Base-by-base conservation (phyloP, 2,888 invertebrate species). In the Falcaria lacertinaria region DNA sequence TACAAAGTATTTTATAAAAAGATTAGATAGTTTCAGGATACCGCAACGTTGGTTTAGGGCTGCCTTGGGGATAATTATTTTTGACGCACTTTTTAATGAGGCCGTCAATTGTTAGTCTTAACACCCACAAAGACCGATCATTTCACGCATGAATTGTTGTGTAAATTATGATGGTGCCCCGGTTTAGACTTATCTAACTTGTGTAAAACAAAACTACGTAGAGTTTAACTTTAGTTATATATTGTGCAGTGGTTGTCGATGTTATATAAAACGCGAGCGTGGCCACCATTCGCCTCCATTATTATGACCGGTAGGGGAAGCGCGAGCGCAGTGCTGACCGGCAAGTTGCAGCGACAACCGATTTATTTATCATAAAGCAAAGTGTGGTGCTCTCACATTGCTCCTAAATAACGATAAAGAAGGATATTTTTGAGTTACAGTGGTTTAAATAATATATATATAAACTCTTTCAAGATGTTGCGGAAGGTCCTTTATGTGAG, bases 241-340 rank as follows among this genome's bases (percentile, higher is more conserved):
- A 73, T 71, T 74, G 71, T 72, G 67, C 53, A 73, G 69, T 57
- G 58, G 61, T 72, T 76, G 81, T 54, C 69, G 66, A 74, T 69
- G 75, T 81, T 79, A 79, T 81, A 88, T 88, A 87, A 85, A 85
- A 73, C 64, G 69, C 69, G 61, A 67, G 73, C 57, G 64, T 70
- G 65, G 65, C 66, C 48, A 70, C 69, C 65, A 73, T 67, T 60
- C 74, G 80, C 72, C 60, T 70, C 70, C 75, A 80, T 77, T 83
- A 77, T 65, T 74, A 69, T 67, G 70, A 65, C 65, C 54, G 49
- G 70, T 61, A 57, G 61, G 58, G 68, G 45, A 68, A 62, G 64
- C 73, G 76, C 77, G 64, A 59, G 72, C 72, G 74, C 76, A 70
- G 74, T 75, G 62, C 54, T 64, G 52, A 56, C 53, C 61, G 60